phyloP scores from a whole-genome alignment of 2,888 invertebrate genomes.

The Tetragonula carbonaria region DNA sequence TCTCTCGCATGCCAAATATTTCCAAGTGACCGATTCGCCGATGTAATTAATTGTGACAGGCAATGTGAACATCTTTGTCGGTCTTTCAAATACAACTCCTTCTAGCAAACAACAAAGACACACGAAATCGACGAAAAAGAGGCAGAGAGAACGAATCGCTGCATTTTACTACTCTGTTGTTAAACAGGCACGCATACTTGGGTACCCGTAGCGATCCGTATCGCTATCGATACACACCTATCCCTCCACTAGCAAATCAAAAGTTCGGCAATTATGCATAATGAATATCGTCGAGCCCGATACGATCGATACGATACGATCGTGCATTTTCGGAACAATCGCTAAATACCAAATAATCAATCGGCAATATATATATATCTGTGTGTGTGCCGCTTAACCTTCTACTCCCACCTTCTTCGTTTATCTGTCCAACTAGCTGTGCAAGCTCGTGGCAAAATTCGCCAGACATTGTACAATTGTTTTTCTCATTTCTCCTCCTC shows the following conservation, averaged over 20 bases:
- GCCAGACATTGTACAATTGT: neutral
- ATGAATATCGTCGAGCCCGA: neutral
- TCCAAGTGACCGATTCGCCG: no score
- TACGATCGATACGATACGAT: constrained; percentile 14
- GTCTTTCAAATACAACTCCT: no score
- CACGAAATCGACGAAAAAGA: no score
- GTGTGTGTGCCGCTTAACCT: constrained; percentile 1
- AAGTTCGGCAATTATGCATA: neutral
- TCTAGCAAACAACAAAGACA: no score
- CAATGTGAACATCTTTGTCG: no score
- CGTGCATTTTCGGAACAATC: neutral
- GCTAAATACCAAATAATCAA: constrained; percentile 2
- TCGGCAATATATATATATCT: neutral
- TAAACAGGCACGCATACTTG: no score
- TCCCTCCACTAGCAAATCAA: neutral
- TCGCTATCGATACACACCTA: neutral
- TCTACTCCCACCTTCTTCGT: constrained; percentile 35
- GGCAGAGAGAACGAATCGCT: no score
- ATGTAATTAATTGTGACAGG: no score
- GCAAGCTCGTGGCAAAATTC: constrained; percentile 22
- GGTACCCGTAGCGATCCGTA: no score
- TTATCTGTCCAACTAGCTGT: constrained; percentile 3
- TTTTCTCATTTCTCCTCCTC: neutral
- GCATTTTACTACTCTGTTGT: no score
- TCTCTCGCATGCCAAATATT: no score